Evolutionary conservation across 2,888 invertebrate genomes (phyloP).

Genomic region (Pheosia tremula): DNA sequence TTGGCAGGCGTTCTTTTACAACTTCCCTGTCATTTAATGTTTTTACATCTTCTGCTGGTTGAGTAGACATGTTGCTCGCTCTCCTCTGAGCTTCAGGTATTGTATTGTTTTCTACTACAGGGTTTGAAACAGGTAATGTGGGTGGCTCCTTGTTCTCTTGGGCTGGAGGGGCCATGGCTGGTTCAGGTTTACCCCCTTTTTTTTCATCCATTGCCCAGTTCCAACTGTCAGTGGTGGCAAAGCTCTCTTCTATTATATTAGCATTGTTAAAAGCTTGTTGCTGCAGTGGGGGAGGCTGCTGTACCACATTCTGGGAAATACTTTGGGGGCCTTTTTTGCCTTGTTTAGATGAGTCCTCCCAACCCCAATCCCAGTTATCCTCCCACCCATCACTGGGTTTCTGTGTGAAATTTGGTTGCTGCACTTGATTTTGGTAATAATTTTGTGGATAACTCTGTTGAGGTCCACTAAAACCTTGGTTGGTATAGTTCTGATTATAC

Average conservation of each 20-base stretch:
- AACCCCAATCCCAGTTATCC: conserved; percentile 85
- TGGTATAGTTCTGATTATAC: conserved; percentile 49
- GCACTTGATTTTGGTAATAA: conserved; percentile 62
- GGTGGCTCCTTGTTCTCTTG: conserved; percentile 40
- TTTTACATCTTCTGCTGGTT: conserved; percentile 59
- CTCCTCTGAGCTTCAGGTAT: conserved; percentile 42
- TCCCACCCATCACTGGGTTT: conserved; percentile 70
- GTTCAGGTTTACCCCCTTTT: conserved; percentile 47
- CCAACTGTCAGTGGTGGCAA: conserved; percentile 84
- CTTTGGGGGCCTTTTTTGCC: conserved; percentile 54
- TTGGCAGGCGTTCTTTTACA: conserved; percentile 71
- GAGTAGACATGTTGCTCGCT: conserved; percentile 38
- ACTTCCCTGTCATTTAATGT: conserved; percentile 70
- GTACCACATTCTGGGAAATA: conserved; percentile 24
- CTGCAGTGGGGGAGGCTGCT: conserved; percentile 35
- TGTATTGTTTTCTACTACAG: conserved; percentile 43
- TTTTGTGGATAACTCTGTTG: conserved; percentile 63
- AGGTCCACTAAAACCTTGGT: conserved; percentile 49
- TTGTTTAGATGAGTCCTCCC: conserved; percentile 83
- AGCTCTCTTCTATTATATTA: conserved; percentile 84
- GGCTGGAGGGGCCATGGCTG: conserved; percentile 24
- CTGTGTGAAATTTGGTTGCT: conserved; percentile 53
- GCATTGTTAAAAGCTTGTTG: conserved; percentile 65
- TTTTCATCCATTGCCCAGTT: conserved; percentile 85
- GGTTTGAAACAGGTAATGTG: conserved; percentile 34